These are phyloP conservation scores for Dallia pectoralis DNA, from an alignment of 2,797 vertebrate genomes.

Conservation along the genomic window DNA sequence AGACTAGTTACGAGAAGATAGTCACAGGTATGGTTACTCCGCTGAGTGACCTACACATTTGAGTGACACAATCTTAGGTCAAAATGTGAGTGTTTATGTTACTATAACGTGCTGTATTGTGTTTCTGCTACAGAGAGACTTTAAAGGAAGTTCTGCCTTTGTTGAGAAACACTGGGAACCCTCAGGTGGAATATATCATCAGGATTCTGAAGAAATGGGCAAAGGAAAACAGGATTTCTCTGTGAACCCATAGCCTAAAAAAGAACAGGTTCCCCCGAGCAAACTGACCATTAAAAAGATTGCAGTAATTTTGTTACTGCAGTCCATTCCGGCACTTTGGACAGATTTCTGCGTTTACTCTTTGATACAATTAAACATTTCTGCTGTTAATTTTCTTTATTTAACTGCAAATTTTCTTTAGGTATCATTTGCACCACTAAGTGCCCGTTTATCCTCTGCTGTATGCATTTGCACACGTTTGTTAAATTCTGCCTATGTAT, in stretches of 20 bases:
- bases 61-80: background rate
- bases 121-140: conserved; percentile 69
- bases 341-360: too few relatives aligned
- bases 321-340: too few relatives aligned
- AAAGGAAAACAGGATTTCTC: conserved; percentile 81
- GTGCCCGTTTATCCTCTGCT: background rate
- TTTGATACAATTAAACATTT: too few relatives aligned
- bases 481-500: background rate
- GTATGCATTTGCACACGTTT: background rate
- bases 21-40: background rate
- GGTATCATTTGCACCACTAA: background rate
- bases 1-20: too few relatives aligned
- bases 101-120: background rate
- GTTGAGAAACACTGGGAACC: conserved; percentile 80
- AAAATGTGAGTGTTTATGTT: background rate
- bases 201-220: conserved; percentile 88
- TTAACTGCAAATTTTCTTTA: too few relatives aligned
- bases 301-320: too few relatives aligned
- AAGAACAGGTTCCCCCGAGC: background rate
- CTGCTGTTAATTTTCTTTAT: too few relatives aligned
- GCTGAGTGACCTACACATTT: background rate
- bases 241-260: conserved; percentile 46
- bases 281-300: background rate
- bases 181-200: conserved; percentile 84
- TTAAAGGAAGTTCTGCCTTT: conserved; percentile 81